Percentiles rank a stretch among this genome's conserved stretches.
These are phyloP conservation scores for Cherax quadricarinatus DNA, from an alignment of 1,140 invertebrate genomes.

Conservation along the genomic window DNA sequence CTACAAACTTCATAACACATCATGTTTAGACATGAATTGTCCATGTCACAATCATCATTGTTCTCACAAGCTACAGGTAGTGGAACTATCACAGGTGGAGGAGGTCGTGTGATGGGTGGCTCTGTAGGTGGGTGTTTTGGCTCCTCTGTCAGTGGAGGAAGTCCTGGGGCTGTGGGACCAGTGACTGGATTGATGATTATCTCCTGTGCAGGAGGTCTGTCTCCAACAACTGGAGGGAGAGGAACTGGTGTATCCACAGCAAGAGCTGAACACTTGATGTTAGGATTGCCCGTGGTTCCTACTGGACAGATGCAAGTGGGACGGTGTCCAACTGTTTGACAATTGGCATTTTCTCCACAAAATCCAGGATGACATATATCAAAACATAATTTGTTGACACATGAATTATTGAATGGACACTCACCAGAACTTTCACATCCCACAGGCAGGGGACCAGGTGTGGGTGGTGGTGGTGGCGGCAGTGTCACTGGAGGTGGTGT, in stretches of 20 bases:
- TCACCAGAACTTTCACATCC: conserved; percentile 74
- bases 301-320: conserved; percentile 74
- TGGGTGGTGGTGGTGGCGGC: conserved; percentile 37
- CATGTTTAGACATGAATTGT: conserved; percentile 87
- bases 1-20: conserved; percentile 82
- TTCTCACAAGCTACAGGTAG: conserved; percentile 83
- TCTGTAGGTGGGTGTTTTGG: neutral
- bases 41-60: conserved; percentile 85
- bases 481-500: conserved; percentile 1
- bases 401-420: conserved; percentile 74
- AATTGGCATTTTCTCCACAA: conserved; percentile 75
- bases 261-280: conserved; percentile 86
- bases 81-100: conserved; percentile 74
- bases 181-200: neutral
- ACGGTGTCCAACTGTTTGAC: conserved; percentile 73
- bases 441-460: too few species aligned
- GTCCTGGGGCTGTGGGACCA: conserved; percentile 81
- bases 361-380: conserved; percentile 83
- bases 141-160: conserved; percentile 8
- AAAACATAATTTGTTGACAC: conserved; percentile 74
- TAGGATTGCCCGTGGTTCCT: conserved; percentile 76
- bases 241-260: conserved; percentile 83
- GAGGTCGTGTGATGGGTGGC: conserved; percentile 76
- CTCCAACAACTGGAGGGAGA: conserved; percentile 79
- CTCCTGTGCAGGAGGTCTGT: conserved; percentile 76